Evolutionary conservation across 2,888 invertebrate genomes (phyloP), one percentile per base, ranked within the genome.

Genomic region (Arctia plantaginis): DNA sequence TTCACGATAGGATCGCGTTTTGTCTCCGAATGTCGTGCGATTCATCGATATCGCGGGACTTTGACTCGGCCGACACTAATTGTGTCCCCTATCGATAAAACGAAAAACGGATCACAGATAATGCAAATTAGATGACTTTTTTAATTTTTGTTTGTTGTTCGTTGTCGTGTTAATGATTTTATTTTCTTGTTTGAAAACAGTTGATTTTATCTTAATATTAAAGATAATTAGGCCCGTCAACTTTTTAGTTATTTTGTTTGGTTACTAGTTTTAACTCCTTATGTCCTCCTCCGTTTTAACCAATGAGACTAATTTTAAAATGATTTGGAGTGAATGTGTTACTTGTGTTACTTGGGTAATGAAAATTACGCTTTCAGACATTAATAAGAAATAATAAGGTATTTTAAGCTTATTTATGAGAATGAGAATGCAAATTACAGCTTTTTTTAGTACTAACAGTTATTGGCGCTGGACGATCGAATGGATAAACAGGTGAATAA

Each of bases 21-120:
- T 94, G 94, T 94, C 93, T 91, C 83, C 88, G 85, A 87, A 90
- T 93, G 93, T 93, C 93, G 89, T 87, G 89, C 88, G 85, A 92
- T 92, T 92, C 76, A 93, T 93, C 93, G 93, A 92, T 91, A 92
- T 89, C 84, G 83, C 87, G 89, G 86, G 79, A 82, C 89, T 91
- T 90, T 90, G 92, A 92, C 92, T 90, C 87, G 83, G 79, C 85
- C 90, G 93, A 93, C 94, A 92, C 94, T 95, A 95, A 95, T 95
- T 95, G 94, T 93, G 92, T 90, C 85, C 88, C 85, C 86, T 92
- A 93, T 92, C 93, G 90, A 81, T 76, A 84, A 86, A 86, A 87
- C 84, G 86, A 88, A 91, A 90, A 90, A 90, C 85, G 86, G 86
- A 82, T 89, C 85, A 82, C 79, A 85, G 83, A 81, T 87, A 82